Evolutionary conservation across 53 echinoderm and acorn worm species (phyloP).

Genomic region (Apostichopus leukothele): DNA sequence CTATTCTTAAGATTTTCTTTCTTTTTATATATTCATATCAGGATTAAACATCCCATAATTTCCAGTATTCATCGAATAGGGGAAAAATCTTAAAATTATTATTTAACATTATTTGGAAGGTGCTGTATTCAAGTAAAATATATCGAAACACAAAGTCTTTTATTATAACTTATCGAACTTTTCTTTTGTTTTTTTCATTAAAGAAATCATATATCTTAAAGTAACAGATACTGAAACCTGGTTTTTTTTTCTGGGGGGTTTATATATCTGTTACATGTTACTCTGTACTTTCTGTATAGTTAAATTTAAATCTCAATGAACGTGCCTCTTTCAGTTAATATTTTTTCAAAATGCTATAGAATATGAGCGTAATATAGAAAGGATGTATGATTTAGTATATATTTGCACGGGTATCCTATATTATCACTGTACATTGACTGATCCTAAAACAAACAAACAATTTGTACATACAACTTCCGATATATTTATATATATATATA

Average conservation of each 20-base stretch:
- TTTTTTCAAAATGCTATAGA: not conserved
- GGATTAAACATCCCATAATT: not conserved
- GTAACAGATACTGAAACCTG: no score
- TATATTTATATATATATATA: not conserved
- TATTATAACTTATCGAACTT: not conserved
- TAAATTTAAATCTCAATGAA: not conserved
- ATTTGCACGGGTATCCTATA: constrained; percentile 41
- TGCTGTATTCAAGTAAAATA: not conserved
- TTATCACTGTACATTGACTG: constrained; percentile 31
- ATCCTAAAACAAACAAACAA: not conserved
- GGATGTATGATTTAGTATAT: constrained; percentile 13
- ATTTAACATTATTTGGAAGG: not conserved
- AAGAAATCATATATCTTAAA: no score
- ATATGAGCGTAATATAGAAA: not conserved
- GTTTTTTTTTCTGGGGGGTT: no score
- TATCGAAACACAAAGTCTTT: not conserved
- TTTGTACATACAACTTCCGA: not conserved
- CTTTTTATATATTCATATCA: no score
- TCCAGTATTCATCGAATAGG: not conserved
- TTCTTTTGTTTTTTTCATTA: no score
- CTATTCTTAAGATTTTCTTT: no score
- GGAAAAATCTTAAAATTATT: not conserved
- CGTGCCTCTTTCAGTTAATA: constrained; percentile 2
- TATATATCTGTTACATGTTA: not conserved
- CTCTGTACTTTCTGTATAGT: not conserved